Evolutionary conservation across 2,888 invertebrate genomes (phyloP), one percentile per base, ranked within the genome.

Genomic region (Dasypolia templi): DNA sequence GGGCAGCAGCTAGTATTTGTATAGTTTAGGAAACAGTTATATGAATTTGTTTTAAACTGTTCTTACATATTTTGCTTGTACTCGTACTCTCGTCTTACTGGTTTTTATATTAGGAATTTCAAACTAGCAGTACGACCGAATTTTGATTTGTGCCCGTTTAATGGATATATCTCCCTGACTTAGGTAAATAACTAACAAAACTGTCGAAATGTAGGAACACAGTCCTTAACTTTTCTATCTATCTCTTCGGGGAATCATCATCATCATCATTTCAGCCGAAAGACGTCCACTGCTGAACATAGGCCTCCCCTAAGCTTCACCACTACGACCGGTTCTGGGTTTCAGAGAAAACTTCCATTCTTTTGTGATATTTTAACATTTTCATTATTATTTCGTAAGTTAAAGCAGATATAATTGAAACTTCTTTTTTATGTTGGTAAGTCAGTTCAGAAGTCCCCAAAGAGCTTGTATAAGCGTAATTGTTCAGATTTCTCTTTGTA

Each of bases 401-500:
- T 79, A 75, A 46, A 53, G 61, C 17, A 44, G 49, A 78, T 22
- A 75, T 58, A 70, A 11, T 26, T 42, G 4, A 29, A 75, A 26
- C 32, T 19, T 42, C 17, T 58, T 11, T 35, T 7, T 3, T 19
- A 42, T 46, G 22, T 71, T 39, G 44, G 49, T 56, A 58, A 49
- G 49, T 42, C 39, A 56, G 42, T 67, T 49, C 32, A 32, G 22
- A 42, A 72, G 35, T 61, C 42, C 49, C 26, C 3, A 5, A 58
- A 49, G 62, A 59, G 59, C 51, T 70, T 58, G 42, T 63, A 68
- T 56, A 29, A 75, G 49, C 53, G 46, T 65, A 55, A 70, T 79
- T 70, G 65, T 53, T 65, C 35, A 56, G 65, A 51, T 77, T 68
- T 77, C 71, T 62, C 61, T 82, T 82, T 71, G 67, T 58, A 65